Conservation (phyloP, 30 jellyfish, hydroid and myxozoan genomes). For the Nemopilema nomurai region DNA sequence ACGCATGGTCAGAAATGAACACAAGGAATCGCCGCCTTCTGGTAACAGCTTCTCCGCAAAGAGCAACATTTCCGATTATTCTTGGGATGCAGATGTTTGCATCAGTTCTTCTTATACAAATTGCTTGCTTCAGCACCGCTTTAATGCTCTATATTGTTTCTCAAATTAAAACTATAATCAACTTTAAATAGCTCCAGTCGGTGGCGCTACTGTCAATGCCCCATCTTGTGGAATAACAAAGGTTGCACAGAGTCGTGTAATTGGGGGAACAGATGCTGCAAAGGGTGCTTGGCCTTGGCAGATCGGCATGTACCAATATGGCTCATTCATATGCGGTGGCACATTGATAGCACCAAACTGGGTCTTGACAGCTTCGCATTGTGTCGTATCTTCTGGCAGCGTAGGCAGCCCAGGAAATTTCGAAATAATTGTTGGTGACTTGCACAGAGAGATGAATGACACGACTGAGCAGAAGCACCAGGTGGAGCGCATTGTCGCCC, state of each 20-base stretch:
- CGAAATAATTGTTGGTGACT: slow-evolving; percentile 33
- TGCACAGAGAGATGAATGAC: slow-evolving; percentile 12
- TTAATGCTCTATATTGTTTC: too few species aligned
- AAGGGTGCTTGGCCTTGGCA: slow-evolving; percentile 81
- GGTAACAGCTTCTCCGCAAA: too few species aligned
- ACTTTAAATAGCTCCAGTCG: too few species aligned
- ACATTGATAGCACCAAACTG: slow-evolving; percentile 55
- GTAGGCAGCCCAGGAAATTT: neutral
- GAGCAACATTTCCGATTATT: too few species aligned
- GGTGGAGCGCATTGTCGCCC: slow-evolving; percentile 22
- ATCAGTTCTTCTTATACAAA: too few species aligned
- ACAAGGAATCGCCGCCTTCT: too few species aligned
- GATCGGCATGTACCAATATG: slow-evolving; percentile 26
- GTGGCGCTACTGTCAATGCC: slow-evolving; percentile 33
- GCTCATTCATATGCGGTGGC: slow-evolving; percentile 38
- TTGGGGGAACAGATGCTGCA: slow-evolving; percentile 54
- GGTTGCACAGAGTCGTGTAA: slow-evolving; percentile 45
- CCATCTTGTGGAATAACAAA: slow-evolving; percentile 34
- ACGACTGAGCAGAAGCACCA: slow-evolving; percentile 38
- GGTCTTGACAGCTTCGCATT: slow-evolving; percentile 63
- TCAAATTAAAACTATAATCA: too few species aligned
- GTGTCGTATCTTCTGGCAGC: slow-evolving; percentile 18
- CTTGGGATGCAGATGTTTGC: too few species aligned
- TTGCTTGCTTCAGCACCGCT: too few species aligned
- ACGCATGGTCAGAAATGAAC: too few species aligned